These are phyloP conservation scores for Chaenogobius annularis DNA, from an alignment of 2,113 vertebrate species.

Conservation along the genomic window DNA sequence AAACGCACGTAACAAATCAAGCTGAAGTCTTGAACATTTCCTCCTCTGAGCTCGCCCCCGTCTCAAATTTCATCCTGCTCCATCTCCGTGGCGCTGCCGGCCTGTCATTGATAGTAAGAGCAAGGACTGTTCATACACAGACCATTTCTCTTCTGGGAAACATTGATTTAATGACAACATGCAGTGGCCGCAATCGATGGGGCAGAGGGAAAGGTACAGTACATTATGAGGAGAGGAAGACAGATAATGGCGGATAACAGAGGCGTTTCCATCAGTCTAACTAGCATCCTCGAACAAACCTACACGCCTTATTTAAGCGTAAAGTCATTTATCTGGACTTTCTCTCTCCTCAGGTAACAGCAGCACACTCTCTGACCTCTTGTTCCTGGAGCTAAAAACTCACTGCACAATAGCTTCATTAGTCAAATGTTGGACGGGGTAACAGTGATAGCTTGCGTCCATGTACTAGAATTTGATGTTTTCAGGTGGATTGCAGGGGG, in stretches of 20 bases:
- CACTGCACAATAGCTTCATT: constrained; percentile 15
- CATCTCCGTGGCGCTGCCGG: constrained; percentile 56
- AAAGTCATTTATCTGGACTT: constrained; percentile 21
- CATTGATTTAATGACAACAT: constrained; percentile 80
- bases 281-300: constrained; percentile 60
- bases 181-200: constrained; percentile 74
- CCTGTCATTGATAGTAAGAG: constrained; percentile 64
- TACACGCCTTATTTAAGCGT: constrained; percentile 20
- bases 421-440: neutral
- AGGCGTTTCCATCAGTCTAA: constrained; percentile 71
- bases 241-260: constrained; percentile 75
- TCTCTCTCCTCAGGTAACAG: neutral
- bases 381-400: neutral
- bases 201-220: constrained; percentile 67
- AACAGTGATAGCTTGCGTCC: neutral
- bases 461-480: no score
- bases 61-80: constrained; percentile 64
- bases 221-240: constrained; percentile 74
- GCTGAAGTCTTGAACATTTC: constrained; percentile 57
- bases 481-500: no score
- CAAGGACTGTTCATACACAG: constrained; percentile 73
- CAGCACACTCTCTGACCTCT: constrained; percentile 4
- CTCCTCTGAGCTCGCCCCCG: constrained; percentile 42
- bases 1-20: constrained; percentile 53
- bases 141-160: constrained; percentile 74